Conservation (phyloP, 1,140 invertebrate species). For the Zaprionus ornatus region DNA sequence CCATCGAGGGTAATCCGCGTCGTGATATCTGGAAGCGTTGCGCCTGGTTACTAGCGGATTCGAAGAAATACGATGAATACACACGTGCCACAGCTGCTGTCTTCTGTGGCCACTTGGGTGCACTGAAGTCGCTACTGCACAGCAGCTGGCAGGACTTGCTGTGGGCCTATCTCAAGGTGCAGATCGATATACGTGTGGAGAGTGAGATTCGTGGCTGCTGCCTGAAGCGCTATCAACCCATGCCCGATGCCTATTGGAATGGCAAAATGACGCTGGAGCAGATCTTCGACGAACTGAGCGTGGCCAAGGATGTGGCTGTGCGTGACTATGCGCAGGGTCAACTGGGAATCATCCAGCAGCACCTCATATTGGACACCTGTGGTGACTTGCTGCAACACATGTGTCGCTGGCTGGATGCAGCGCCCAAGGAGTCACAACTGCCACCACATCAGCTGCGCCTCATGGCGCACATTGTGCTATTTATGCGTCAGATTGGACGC, state of each 20-base stretch:
- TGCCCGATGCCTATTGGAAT: constrained; percentile 92
- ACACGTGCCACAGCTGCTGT: constrained; percentile 90
- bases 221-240: constrained; percentile 85
- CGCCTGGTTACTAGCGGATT: constrained; percentile 89
- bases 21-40: constrained; percentile 96
- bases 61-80: constrained; percentile 85
- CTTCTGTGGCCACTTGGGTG: constrained; percentile 92
- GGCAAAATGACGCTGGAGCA: constrained; percentile 89
- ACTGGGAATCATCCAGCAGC: constrained; percentile 90
- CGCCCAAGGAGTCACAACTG: constrained; percentile 75
- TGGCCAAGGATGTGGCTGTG: constrained; percentile 85
- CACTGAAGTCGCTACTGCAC: constrained; percentile 89
- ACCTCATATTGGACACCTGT: constrained; percentile 90
- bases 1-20: constrained; percentile 92
- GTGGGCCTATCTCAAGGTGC: constrained; percentile 93
- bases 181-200: constrained; percentile 94
- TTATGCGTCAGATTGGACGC: constrained; percentile 91
- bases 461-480: constrained; percentile 92
- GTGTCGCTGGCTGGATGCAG: constrained; percentile 83
- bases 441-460: constrained; percentile 87
- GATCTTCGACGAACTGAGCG: constrained; percentile 88
- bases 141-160: constrained; percentile 94
- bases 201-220: constrained; percentile 85
- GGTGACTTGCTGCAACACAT: constrained; percentile 87
- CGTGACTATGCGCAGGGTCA: constrained; percentile 85